phyloP scores from a whole-genome alignment of 2,113 vertebrate species.

The Haemorhous mexicanus region DNA sequence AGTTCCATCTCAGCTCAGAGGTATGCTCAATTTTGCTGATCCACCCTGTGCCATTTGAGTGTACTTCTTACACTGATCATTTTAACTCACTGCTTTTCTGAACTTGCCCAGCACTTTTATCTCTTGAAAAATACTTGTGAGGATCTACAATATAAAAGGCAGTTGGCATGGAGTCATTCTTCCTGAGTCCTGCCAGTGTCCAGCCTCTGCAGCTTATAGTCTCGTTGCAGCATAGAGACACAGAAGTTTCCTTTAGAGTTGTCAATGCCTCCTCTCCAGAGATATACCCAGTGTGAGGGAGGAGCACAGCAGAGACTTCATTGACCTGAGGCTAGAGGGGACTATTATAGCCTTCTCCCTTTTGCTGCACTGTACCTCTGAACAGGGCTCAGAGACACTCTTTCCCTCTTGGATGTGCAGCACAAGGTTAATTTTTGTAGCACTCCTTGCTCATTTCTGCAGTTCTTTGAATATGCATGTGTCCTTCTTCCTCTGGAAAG shows the following conservation, averaged over 20 bases:
- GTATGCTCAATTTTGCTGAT: neutral
- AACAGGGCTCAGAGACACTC: neutral
- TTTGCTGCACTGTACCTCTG: neutral
- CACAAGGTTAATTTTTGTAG: neutral
- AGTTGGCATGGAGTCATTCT: neutral
- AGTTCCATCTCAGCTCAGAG: neutral
- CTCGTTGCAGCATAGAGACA: fast-evolving
- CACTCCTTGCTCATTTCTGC: neutral
- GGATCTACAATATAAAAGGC: neutral
- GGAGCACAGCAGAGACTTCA: neutral
- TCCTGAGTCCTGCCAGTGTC: neutral
- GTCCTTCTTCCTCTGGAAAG: neutral
- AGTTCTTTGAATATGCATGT: neutral
- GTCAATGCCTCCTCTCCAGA: neutral
- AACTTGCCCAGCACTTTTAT: neutral
- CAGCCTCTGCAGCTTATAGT: neutral
- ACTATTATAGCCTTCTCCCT: neutral
- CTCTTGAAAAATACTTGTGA: neutral
- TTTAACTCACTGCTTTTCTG: neutral
- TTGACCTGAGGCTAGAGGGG: neutral
- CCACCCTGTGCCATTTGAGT: neutral
- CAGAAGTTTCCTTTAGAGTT: neutral
- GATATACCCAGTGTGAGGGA: neutral
- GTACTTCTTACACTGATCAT: neutral
- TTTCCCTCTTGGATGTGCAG: neutral